Conservation (phyloP, 2,113 vertebrate species). For the Passer montanus region DNA sequence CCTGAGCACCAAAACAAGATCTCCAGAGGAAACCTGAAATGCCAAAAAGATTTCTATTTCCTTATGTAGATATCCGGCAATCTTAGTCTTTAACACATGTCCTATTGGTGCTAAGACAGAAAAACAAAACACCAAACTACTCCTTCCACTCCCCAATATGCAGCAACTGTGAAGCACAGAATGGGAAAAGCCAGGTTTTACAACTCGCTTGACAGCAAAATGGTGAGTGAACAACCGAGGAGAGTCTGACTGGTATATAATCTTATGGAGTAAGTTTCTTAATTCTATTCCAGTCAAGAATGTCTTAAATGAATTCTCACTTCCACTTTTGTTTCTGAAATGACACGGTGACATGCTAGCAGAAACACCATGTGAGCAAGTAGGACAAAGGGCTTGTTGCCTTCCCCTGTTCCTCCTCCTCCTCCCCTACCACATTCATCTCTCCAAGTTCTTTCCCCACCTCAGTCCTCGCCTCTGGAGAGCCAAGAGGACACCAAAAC, state of each 20-base stretch:
- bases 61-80: constrained; percentile 47
- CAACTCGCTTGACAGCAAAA: neutral
- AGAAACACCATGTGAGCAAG: neutral
- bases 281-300: neutral
- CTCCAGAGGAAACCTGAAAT: constrained; percentile 75
- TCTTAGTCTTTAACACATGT: constrained; percentile 26
- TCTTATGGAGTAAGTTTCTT: neutral
- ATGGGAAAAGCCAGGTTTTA: neutral
- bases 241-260: neutral
- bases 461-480: neutral
- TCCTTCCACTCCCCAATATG: neutral
- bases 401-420: neutral
- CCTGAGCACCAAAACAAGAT: constrained; percentile 52
- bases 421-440: neutral
- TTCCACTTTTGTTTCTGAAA: neutral
- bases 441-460: neutral
- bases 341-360: rapidly evolving
- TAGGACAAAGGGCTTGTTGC: neutral
- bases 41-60: constrained; percentile 67
- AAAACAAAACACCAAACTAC: neutral
- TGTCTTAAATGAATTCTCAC: neutral
- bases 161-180: constrained; percentile 4
- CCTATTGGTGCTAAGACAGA: neutral
- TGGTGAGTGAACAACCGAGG: neutral
- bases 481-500: neutral